Percentiles rank a stretch among this genome's conserved stretches.
phyloP scores from a whole-genome alignment of 2,888 invertebrate species.

The Spodoptera picta region DNA sequence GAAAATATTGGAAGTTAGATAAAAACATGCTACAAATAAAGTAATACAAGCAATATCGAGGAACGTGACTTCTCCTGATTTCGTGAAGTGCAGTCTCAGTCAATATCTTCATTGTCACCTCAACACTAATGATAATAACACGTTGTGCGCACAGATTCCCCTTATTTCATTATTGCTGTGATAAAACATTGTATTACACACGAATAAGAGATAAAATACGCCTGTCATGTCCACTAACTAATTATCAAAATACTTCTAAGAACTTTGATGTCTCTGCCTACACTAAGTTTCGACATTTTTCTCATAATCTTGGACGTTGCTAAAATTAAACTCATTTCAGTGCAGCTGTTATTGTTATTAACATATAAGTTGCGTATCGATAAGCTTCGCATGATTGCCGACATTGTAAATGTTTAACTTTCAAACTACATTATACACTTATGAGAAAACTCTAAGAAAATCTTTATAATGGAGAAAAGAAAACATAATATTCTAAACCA shows the following conservation, averaged over 20 bases:
- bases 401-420: constrained; percentile 44
- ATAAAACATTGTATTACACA: no score
- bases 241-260: no score
- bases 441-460: not conserved
- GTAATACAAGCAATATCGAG: constrained; percentile 22
- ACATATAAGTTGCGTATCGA: constrained; percentile 26
- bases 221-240: no score
- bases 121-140: constrained; percentile 26
- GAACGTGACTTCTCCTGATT: constrained; percentile 50
- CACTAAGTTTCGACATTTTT: no score
- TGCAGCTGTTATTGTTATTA: constrained; percentile 12
- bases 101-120: constrained; percentile 34
- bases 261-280: no score
- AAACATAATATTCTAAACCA: not conserved
- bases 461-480: not conserved
- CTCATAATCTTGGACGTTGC: no score
- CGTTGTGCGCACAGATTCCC: constrained; percentile 6
- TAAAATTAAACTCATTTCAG: no score
- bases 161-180: no score
- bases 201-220: no score
- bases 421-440: constrained; percentile 11
- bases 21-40: constrained; percentile 23
- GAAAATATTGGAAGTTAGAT: constrained; percentile 12
- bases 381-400: constrained; percentile 39
- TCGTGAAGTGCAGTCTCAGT: constrained; percentile 35